A percentile compares a stretch with the other conserved stretches of the same genome.
Evolutionary conservation across 2,888 invertebrate species (phyloP).

Genomic region (Ormyrus thymus): DNA sequence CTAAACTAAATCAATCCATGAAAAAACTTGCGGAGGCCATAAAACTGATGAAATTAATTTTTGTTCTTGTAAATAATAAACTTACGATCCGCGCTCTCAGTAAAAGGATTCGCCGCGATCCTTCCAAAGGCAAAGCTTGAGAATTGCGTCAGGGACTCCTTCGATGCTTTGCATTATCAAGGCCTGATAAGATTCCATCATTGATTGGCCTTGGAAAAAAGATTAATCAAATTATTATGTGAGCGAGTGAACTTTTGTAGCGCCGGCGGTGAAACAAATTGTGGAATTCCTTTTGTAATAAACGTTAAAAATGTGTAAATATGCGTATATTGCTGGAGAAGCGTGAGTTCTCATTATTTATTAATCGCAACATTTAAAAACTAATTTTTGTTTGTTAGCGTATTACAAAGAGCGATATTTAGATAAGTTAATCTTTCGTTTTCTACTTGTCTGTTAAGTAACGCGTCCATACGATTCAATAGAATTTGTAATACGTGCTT

Average conservation of each 20-base stretch:
- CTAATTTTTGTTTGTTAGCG: too few species aligned
- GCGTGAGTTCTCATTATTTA: conserved; percentile 36
- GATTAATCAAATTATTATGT: conserved; percentile 1
- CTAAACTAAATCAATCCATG: conserved; percentile 2
- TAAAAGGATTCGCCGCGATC: conserved; percentile 48
- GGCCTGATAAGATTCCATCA: conserved; percentile 39
- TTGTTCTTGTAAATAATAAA: neutral
- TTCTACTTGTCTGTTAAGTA: neutral
- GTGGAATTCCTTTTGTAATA: neutral
- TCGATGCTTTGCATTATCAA: conserved; percentile 32
- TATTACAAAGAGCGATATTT: neutral
- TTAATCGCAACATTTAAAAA: conserved; percentile 19
- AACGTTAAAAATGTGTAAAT: conserved; percentile 45
- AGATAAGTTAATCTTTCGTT: neutral
- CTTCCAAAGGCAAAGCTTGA: conserved; percentile 40
- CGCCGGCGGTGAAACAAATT: neutral
- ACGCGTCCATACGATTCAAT: neutral
- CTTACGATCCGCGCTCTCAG: neutral
- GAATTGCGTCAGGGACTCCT: conserved; percentile 20
- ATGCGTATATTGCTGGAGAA: conserved; percentile 9
- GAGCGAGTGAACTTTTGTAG: too few species aligned
- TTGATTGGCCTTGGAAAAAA: conserved; percentile 33
- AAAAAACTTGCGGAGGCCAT: neutral
- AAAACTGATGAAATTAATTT: neutral
- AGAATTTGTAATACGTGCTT: conserved; percentile 20